These are phyloP conservation scores for Sycophaga agraensis DNA, from an alignment of 1,140 invertebrate genomes.

Conservation along the genomic window DNA sequence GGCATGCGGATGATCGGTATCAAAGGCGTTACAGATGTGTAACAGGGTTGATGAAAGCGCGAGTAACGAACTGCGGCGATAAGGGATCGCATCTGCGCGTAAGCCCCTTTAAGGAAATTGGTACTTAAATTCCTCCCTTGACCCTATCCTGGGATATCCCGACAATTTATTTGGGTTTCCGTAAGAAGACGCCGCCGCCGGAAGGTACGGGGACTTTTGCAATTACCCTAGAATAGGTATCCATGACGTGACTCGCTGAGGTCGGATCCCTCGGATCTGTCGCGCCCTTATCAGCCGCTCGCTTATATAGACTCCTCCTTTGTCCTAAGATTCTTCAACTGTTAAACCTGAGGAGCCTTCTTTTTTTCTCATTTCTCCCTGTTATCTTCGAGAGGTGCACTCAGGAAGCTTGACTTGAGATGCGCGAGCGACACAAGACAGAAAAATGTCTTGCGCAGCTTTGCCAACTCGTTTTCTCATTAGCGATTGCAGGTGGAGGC, in stretches of 20 bases:
- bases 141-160: slow-evolving; percentile 4
- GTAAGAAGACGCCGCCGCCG: not conserved
- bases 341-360: not conserved
- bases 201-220: not conserved
- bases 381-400: too few relatives aligned
- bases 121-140: slow-evolving; percentile 18
- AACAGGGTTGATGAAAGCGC: slow-evolving; percentile 13
- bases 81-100: slow-evolving; percentile 6
- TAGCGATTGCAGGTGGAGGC: too few relatives aligned
- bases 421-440: too few relatives aligned
- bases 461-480: too few relatives aligned
- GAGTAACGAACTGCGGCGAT: slow-evolving; percentile 12
- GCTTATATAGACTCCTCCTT: too few relatives aligned
- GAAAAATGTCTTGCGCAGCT: too few relatives aligned
- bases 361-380: not conserved
- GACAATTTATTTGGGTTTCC: not conserved
- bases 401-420: too few relatives aligned
- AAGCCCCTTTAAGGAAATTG: slow-evolving; percentile 20
- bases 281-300: too few relatives aligned
- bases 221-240: slow-evolving; percentile 6
- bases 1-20: not conserved
- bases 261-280: too few relatives aligned
- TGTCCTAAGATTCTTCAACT: not conserved
- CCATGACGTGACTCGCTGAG: slow-evolving; percentile 6
- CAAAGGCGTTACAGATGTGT: not conserved